These are phyloP conservation scores for Simalia tracyae DNA, from an alignment of 2,797 vertebrate genomes.

Conservation along the genomic window DNA sequence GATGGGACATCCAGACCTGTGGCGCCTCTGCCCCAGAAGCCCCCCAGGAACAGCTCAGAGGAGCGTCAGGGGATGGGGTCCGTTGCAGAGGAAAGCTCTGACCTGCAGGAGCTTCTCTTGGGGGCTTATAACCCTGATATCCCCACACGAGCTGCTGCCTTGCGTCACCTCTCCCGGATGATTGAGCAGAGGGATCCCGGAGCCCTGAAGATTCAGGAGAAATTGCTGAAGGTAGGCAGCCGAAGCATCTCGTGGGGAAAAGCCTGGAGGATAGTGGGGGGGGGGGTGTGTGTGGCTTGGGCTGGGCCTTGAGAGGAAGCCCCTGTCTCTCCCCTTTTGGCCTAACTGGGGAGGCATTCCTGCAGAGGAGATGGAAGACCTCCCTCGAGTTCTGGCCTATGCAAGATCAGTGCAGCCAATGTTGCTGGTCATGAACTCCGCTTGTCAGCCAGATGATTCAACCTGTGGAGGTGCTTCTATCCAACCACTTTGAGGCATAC, in stretches of 20 bases:
- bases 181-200: conserved; percentile 69
- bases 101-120: conserved; percentile 74
- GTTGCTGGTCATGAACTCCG: too few relatives aligned
- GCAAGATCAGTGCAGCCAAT: too few relatives aligned
- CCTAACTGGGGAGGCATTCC: not conserved
- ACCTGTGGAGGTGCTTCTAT: not conserved
- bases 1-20: not conserved
- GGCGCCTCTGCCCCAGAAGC: fast-evolving
- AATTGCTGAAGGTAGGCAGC: conserved; percentile 79
- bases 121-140: conserved; percentile 85
- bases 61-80: not conserved
- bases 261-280: fast-evolving
- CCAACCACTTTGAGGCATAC: not conserved
- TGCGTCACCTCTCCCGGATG: conserved; percentile 78
- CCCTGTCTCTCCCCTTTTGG: not conserved
- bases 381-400: too few relatives aligned
- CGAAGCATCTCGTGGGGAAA: not conserved
- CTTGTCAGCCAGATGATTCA: not conserved
- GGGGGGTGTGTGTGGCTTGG: not conserved
- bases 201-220: conserved; percentile 76
- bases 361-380: not conserved
- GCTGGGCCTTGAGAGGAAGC: not conserved
- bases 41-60: not conserved
- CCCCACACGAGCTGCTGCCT: conserved; percentile 80
- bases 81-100: fast-evolving